phyloP scores from a whole-genome alignment of 2,797 vertebrate species.

The Gambusia yucatana region DNA sequence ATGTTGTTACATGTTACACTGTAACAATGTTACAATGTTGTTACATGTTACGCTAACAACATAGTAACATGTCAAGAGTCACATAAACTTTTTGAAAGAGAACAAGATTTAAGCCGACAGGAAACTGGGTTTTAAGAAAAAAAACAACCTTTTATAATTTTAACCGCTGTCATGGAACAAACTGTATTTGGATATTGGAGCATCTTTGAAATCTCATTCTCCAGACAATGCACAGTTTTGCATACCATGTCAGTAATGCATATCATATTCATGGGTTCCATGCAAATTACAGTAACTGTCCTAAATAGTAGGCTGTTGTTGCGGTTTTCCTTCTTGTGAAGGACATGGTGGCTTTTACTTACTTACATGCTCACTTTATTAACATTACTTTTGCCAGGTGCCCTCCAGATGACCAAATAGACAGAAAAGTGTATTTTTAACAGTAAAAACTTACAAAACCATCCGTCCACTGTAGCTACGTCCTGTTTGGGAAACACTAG shows the following conservation, averaged over 20 bases:
- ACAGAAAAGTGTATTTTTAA: not conserved
- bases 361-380: not conserved
- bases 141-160: not conserved
- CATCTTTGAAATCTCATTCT: not conserved
- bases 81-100: not conserved
- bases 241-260: too few relatives aligned
- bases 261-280: too few relatives aligned
- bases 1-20: too few relatives aligned
- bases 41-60: too few relatives aligned
- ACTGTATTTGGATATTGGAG: not conserved
- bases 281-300: not conserved
- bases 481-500: not conserved
- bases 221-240: not conserved
- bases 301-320: not conserved
- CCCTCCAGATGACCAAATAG: not conserved
- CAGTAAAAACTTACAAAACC: not conserved
- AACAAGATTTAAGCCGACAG: not conserved
- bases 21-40: too few relatives aligned
- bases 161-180: not conserved
- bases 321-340: too few relatives aligned
- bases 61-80: not conserved
- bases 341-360: not conserved
- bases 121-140: too few relatives aligned
- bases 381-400: not conserved
- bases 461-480: not conserved